Evolutionary conservation across 2,888 invertebrate genomes (phyloP).

Genomic region (Xestia sexstrigata): DNA sequence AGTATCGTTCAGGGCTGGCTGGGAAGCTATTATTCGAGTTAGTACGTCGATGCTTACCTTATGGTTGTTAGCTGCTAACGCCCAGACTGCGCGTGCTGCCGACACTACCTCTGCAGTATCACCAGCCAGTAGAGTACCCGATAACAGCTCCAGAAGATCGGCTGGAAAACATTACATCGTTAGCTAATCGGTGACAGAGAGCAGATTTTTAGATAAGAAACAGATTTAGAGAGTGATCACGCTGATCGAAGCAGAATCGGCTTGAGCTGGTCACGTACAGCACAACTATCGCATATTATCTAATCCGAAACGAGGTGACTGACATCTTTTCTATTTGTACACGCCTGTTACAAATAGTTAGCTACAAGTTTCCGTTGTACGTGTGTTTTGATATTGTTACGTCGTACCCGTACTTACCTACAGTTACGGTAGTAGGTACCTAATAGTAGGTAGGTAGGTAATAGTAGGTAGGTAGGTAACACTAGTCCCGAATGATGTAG

Average conservation of each 20-base stretch:
- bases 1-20: neutral
- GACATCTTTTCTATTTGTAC: neutral
- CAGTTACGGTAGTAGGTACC: no score
- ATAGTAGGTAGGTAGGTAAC: no score
- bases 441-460: no score
- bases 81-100: conserved; percentile 92
- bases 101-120: conserved; percentile 80
- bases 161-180: conserved; percentile 69
- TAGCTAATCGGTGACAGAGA: neutral
- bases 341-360: neutral
- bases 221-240: neutral
- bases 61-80: conserved; percentile 93
- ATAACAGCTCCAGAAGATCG: conserved; percentile 82
- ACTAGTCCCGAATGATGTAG: no score
- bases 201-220: neutral
- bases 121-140: conserved; percentile 81
- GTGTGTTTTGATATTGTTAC: neutral
- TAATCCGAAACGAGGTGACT: neutral
- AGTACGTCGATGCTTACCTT: conserved; percentile 83
- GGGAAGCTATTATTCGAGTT: neutral
- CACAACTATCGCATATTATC: neutral
- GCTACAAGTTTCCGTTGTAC: neutral
- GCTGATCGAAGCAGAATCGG: neutral
- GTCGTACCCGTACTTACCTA: no score
- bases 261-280: neutral